Percentiles rank a stretch among this genome's conserved stretches.
These are phyloP conservation scores for Octodonta nipae DNA, from an alignment of 2,888 invertebrate species.

Conservation along the genomic window DNA sequence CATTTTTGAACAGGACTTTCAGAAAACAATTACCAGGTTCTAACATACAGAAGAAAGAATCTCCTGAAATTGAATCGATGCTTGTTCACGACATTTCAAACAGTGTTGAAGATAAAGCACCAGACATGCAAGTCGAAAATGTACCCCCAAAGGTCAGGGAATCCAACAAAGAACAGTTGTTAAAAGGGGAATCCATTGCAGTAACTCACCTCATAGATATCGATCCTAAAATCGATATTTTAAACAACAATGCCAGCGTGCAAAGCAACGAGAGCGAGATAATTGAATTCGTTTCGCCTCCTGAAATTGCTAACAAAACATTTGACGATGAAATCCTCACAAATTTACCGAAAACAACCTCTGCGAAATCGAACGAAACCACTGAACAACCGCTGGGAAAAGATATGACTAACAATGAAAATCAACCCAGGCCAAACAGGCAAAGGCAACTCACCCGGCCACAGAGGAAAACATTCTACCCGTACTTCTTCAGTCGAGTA, in stretches of 20 bases:
- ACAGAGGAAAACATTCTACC: slow-evolving; percentile 40
- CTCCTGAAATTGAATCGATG: too few relatives aligned
- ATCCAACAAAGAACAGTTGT: not conserved
- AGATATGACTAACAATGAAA: slow-evolving; percentile 10
- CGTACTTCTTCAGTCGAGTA: slow-evolving; percentile 42
- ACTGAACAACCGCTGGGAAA: not conserved
- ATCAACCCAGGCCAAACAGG: slow-evolving; percentile 34
- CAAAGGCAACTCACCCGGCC: slow-evolving; percentile 37
- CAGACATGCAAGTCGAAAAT: not conserved
- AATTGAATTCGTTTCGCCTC: too few relatives aligned
- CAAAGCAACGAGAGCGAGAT: slow-evolving; percentile 21
- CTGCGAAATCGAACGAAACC: not conserved
- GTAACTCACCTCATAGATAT: slow-evolving; percentile 10
- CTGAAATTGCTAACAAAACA: slow-evolving; percentile 7
- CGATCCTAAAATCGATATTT: slow-evolving; percentile 38
- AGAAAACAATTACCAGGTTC: slow-evolving; percentile 31
- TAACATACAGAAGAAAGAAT: too few relatives aligned
- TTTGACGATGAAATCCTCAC: slow-evolving; percentile 4
- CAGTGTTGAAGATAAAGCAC: not conserved
- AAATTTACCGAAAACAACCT: slow-evolving; percentile 2
- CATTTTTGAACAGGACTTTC: slow-evolving; percentile 31
- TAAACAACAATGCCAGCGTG: slow-evolving; percentile 30
- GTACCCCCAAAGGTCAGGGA: not conserved
- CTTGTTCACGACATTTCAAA: not conserved
- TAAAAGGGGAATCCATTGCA: slow-evolving; percentile 1